Evolutionary conservation across 2,797 vertebrate species (phyloP).

Genomic region (Sebastiscus albofasciatus): DNA sequence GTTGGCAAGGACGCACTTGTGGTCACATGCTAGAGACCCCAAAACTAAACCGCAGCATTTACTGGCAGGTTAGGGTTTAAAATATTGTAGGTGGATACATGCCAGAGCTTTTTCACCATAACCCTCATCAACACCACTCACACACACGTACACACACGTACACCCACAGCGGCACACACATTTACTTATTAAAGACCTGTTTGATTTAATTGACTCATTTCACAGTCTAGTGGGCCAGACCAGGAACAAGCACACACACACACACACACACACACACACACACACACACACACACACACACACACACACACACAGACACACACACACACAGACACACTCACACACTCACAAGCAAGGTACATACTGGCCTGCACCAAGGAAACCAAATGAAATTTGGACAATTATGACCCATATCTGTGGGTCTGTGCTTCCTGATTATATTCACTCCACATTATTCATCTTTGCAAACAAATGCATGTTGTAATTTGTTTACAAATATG

Average conservation of each 20-base stretch:
- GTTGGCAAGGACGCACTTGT: neutral
- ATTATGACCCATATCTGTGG: neutral
- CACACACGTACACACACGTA: neutral
- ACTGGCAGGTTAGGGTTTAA: neutral
- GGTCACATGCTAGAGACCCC: neutral
- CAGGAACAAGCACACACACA: constrained; percentile 7
- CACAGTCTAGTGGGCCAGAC: constrained; percentile 73
- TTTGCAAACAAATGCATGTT: neutral
- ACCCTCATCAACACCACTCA: neutral
- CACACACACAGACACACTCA: constrained; percentile 43
- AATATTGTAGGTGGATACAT: neutral
- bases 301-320: constrained; percentile 26
- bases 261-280: constrained; percentile 35
- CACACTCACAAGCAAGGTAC: constrained; percentile 3
- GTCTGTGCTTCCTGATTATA: neutral
- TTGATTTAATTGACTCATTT: constrained; percentile 80
- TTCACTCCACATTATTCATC: neutral
- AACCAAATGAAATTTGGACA: constrained; percentile 19
- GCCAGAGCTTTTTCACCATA: constrained; percentile 4
- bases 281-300: constrained; percentile 38
- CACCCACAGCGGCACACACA: constrained; percentile 19
- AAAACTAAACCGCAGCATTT: neutral
- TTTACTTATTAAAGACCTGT: constrained; percentile 75
- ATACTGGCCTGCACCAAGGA: neutral
- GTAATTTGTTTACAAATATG: neutral